phyloP scores from a whole-genome alignment of 2,113 vertebrate genomes.

The Poeciliopsis turrubarensis region DNA sequence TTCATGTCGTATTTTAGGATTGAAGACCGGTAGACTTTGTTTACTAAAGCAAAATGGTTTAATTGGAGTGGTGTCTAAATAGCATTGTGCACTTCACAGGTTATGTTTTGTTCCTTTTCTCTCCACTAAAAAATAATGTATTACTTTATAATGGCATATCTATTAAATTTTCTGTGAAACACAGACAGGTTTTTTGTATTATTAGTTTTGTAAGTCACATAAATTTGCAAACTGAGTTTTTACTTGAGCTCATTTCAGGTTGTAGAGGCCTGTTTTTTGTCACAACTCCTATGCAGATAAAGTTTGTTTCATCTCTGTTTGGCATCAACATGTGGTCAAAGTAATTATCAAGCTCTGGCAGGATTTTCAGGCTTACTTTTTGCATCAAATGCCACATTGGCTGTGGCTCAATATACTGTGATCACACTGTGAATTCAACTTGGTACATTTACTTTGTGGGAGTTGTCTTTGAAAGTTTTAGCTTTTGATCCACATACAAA shows the following conservation, averaged over 20 bases:
- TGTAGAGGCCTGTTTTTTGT: not conserved
- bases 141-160: not conserved
- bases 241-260: not conserved
- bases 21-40: not conserved
- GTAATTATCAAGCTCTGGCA: not conserved
- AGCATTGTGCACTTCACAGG: not conserved
- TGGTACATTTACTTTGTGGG: conserved; percentile 5
- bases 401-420: not conserved
- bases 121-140: not conserved
- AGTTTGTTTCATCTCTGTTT: not conserved
- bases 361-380: not conserved
- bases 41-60: not conserved
- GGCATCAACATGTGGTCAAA: not conserved
- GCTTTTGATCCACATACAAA: not conserved
- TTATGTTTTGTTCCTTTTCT: not conserved
- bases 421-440: not conserved
- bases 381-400: not conserved
- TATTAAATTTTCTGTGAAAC: not conserved
- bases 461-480: not conserved
- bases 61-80: not conserved
- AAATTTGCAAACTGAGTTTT: not conserved
- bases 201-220: not conserved
- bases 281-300: not conserved
- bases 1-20: not conserved
- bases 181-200: not conserved